Evolutionary conservation across 1,140 invertebrate genomes (phyloP), one percentile per base, ranked within the genome.

Genomic region (Camponotus floridanus): DNA sequence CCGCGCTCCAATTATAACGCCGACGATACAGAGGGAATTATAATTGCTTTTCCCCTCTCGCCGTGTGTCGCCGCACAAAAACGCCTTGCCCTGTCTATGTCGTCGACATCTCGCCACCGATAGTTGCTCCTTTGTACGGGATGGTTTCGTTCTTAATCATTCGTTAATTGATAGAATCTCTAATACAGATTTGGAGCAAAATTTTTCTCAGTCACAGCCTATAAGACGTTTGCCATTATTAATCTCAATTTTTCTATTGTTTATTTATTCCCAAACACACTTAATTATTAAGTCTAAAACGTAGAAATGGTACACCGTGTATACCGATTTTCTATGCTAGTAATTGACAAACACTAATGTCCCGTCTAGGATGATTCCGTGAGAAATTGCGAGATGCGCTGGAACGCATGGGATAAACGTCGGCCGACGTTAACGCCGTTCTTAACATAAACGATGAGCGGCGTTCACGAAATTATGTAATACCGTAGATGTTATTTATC

Each of bases 1-100:
- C 92, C 92, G 90, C 90, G 90, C 88, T 92, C 93, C 94, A 95
- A 95, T 95, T 94, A 95, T 94, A 94, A 94, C 92, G 88, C 88
- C 90, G 74, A 78, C 86, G 91, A 93, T 94, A 93, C 87, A 91
- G 61, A 80, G 83, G 87, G 94, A 94, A 93, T 94, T 93, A 94
- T 94, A 94, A 95, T 95, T 94, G 92, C 92, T 92, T 92, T 90
- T 86, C 61, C 55, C 68, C 45, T 73, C 64, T 85, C 73, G 21
- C 18, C n/a, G 68, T 33, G 67, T 83, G 79, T 83, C 79, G 79
- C 78, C 76, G 70, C 76, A 21, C 64, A 48, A 62, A 81, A 87
- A 39, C 55, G 57, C 45, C 13, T 26, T 65, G 62, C 64, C 48
- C 73, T 84, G 67, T 71, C 26, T 78, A 67, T 87, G 74, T 78